Evolutionary conservation across 1,140 invertebrate species (phyloP).

Genomic region (Pseudomyrmex cubaensis): DNA sequence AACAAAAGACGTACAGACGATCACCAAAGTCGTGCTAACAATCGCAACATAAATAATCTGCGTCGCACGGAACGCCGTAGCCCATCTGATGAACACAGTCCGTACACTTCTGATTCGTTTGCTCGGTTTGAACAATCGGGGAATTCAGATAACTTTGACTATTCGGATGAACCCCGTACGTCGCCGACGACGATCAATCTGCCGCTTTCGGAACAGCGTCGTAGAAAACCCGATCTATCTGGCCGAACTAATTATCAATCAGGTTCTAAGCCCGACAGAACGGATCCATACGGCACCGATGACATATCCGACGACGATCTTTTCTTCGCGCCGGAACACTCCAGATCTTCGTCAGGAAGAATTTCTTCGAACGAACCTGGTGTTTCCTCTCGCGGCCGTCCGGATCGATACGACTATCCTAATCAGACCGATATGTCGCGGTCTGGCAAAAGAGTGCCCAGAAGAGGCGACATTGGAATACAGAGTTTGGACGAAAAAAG

Average conservation of each 20-base stretch:
- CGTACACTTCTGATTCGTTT: background rate
- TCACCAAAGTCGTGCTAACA: background rate
- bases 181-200: background rate
- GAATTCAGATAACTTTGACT: background rate
- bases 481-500: slow-evolving; percentile 89
- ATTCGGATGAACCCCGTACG: background rate
- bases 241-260: background rate
- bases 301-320: background rate
- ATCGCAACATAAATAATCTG: background rate
- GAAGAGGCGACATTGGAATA: slow-evolving; percentile 91
- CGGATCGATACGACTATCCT: background rate
- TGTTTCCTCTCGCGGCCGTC: background rate
- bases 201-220: background rate
- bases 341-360: background rate
- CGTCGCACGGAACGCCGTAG: background rate
- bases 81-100: background rate
- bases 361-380: background rate
- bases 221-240: background rate
- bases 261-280: background rate
- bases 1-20: background rate
- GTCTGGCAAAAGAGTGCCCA: slow-evolving; percentile 62
- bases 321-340: background rate
- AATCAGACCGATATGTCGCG: slow-evolving; percentile 3
- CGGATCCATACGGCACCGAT: background rate
- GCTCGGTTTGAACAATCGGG: background rate